Conservation (phyloP, 2,113 vertebrate species). For the Fregata magnificens region DNA sequence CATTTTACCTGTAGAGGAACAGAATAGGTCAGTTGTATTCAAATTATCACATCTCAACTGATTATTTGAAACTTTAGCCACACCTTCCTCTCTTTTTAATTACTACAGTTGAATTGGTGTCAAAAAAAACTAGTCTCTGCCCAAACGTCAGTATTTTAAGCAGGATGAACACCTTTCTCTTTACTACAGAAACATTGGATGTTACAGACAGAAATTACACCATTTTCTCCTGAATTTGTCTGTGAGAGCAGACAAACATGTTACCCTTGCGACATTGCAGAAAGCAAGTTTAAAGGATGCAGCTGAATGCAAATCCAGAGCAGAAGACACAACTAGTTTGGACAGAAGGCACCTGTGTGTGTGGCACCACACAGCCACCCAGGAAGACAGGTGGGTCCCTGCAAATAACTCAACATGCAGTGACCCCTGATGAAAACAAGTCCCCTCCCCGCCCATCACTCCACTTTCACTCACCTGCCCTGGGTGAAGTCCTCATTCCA, state of each 20-base stretch:
- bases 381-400: not conserved
- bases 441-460: not conserved
- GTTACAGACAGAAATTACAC: not conserved
- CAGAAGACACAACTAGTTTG: not conserved
- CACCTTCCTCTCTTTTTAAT: not conserved
- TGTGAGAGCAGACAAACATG: not conserved
- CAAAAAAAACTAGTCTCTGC: not conserved
- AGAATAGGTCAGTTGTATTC: not conserved
- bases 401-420: not conserved
- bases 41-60: not conserved
- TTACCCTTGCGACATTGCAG: not conserved
- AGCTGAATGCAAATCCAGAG: not conserved
- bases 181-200: not conserved
- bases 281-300: not conserved
- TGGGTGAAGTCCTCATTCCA: not conserved
- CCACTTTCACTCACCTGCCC: not conserved
- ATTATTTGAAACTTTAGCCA: not conserved
- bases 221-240: not conserved
- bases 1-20: fast-evolving
- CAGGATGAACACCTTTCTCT: not conserved
- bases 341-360: not conserved
- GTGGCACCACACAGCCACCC: not conserved
- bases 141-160: not conserved
- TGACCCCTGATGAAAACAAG: not conserved
- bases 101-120: not conserved